These are phyloP conservation scores for Troides oblongomaculatus DNA, from an alignment of 2,888 invertebrate species.

Conservation along the genomic window DNA sequence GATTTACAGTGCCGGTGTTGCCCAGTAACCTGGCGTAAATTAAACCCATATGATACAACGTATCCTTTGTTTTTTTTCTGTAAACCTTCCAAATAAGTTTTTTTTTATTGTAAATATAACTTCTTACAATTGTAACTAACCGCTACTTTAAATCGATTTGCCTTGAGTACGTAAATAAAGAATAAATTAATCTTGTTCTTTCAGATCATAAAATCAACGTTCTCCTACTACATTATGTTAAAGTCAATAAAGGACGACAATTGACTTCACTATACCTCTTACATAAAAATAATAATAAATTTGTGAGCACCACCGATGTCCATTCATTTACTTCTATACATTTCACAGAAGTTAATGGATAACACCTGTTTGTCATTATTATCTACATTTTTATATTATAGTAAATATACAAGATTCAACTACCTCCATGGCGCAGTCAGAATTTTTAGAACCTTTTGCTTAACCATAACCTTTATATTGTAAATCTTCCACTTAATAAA, in stretches of 20 bases:
- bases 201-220: conserved; percentile 47
- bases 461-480: too few relatives aligned
- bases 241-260: conserved; percentile 35
- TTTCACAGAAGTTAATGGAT: too few relatives aligned
- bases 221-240: conserved; percentile 46
- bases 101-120: not conserved
- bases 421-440: too few relatives aligned
- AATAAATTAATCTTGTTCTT: conserved; percentile 31
- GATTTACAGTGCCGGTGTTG: not conserved
- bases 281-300: not conserved
- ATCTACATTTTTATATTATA: too few relatives aligned
- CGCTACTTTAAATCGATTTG: not conserved
- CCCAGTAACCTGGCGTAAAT: not conserved
- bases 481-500: too few relatives aligned
- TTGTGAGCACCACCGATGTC: not conserved
- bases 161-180: not conserved
- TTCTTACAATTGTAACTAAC: not conserved
- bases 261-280: not conserved
- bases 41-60: not conserved
- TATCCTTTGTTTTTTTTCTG: too few relatives aligned
- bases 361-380: too few relatives aligned
- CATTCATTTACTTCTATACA: too few relatives aligned
- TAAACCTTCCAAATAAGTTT: too few relatives aligned
- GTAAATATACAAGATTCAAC: too few relatives aligned
- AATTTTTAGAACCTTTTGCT: too few relatives aligned